Evolutionary conservation across 2,888 invertebrate genomes (phyloP).

Genomic region (Biston stratarius): DNA sequence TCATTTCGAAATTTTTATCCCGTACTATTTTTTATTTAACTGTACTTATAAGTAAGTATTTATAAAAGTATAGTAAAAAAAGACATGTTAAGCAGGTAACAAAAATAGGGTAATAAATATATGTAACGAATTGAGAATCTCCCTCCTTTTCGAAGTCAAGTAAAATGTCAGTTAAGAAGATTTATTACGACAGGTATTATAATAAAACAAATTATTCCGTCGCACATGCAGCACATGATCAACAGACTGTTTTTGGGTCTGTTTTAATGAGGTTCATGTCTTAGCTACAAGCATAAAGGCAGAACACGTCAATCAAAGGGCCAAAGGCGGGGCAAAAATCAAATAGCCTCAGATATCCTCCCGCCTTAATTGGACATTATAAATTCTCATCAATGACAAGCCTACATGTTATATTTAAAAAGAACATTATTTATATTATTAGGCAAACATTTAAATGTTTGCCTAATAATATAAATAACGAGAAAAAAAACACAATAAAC

Average conservation of each 20-base stretch:
- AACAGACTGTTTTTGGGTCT: slow-evolving; percentile 5
- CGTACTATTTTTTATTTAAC: no score
- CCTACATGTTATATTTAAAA: slow-evolving; percentile 66
- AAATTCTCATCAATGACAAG: slow-evolving; percentile 73
- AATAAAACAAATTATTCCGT: slow-evolving; percentile 6
- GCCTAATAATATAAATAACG: no score
- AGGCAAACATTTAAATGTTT: not conserved
- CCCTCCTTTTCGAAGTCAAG: no score
- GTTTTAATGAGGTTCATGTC: slow-evolving; percentile 18
- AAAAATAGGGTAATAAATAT: no score
- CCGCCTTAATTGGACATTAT: slow-evolving; percentile 72
- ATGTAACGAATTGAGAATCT: no score
- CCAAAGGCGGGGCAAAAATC: slow-evolving; percentile 23
- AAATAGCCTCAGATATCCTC: slow-evolving; percentile 54
- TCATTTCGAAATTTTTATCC: no score
- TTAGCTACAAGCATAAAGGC: slow-evolving; percentile 18
- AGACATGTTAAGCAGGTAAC: no score
- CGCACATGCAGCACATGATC: slow-evolving; percentile 11
- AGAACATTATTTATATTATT: slow-evolving; percentile 12
- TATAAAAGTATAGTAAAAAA: no score
- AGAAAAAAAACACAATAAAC: not conserved
- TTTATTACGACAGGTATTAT: not conserved
- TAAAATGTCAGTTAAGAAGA: no score
- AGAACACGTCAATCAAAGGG: slow-evolving; percentile 64
- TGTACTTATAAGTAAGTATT: no score